These are phyloP conservation scores for Apodemia duryi DNA, from an alignment of 2,888 invertebrate species.

Conservation along the genomic window DNA sequence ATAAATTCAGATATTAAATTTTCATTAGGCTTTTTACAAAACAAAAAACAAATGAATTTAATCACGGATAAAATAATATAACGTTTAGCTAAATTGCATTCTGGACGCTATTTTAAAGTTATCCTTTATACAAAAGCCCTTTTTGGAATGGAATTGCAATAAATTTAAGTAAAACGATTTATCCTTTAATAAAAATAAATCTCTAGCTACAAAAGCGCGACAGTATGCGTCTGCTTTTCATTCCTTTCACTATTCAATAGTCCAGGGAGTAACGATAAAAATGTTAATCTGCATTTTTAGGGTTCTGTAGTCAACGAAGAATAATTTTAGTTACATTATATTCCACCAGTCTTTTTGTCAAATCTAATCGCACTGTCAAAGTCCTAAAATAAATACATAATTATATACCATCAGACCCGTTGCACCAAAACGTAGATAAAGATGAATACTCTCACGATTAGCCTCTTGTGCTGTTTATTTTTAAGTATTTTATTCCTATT, in stretches of 20 bases:
- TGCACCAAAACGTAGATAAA: too few relatives aligned
- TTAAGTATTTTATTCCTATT: too few relatives aligned
- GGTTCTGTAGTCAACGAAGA: neutral
- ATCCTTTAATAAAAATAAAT: constrained; percentile 29
- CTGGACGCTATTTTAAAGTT: neutral
- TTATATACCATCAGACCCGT: too few relatives aligned
- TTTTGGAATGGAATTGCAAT: constrained; percentile 23
- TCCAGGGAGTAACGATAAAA: constrained; percentile 13
- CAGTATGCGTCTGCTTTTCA: constrained; percentile 28
- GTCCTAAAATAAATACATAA: too few relatives aligned
- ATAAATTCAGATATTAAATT: too few relatives aligned
- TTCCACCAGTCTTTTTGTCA: too few relatives aligned
- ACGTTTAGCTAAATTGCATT: neutral
- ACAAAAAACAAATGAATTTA: neutral
- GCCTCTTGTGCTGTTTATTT: too few relatives aligned
- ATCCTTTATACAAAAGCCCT: constrained; percentile 2
- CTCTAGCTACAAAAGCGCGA: constrained; percentile 16
- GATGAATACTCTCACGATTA: too few relatives aligned
- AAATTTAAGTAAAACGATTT: constrained; percentile 29
- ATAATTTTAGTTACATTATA: constrained; percentile 16
- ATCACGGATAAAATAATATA: neutral
- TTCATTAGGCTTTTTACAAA: neutral
- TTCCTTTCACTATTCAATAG: constrained; percentile 35
- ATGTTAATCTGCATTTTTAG: neutral
- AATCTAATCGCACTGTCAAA: too few relatives aligned